phyloP scores from a whole-genome alignment of 1,140 invertebrate genomes.

The Pristionchus pacificus region DNA sequence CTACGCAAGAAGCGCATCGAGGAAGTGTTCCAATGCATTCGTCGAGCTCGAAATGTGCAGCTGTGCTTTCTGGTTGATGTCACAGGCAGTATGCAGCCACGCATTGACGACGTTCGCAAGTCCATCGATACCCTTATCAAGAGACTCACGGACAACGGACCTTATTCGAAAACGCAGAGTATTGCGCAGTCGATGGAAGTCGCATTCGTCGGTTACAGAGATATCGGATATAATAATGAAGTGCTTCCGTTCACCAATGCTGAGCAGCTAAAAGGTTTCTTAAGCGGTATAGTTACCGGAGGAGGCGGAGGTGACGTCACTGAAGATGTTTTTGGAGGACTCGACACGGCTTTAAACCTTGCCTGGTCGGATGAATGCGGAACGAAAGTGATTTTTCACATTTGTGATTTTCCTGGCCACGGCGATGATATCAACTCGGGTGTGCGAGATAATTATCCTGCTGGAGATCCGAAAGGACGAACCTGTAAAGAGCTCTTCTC shows the following conservation, averaged over 20 bases:
- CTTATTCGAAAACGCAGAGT: neutral
- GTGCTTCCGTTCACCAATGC: neutral
- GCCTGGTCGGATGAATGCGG: slow-evolving; percentile 10
- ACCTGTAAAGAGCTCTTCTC: slow-evolving; percentile 15
- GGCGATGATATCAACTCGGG: neutral
- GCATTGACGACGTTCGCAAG: slow-evolving; percentile 3
- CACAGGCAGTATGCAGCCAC: slow-evolving; percentile 15
- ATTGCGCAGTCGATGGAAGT: neutral
- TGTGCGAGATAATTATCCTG: slow-evolving; percentile 6
- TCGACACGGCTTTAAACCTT: slow-evolving; percentile 11
- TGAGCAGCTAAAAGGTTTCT: neutral
- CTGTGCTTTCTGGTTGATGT: slow-evolving; percentile 17
- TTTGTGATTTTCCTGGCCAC: slow-evolving; percentile 18
- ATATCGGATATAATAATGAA: slow-evolving; percentile 4
- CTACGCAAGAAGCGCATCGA: slow-evolving; percentile 2
- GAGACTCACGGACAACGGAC: neutral
- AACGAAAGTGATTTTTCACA: slow-evolving; percentile 24
- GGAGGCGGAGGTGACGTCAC: slow-evolving; percentile 6
- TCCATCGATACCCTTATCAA: slow-evolving; percentile 6
- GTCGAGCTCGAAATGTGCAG: neutral
- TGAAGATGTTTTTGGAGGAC: slow-evolving; percentile 23
- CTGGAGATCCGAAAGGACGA: slow-evolving; percentile 14
- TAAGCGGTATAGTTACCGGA: neutral
- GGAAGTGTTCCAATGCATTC: slow-evolving; percentile 5
- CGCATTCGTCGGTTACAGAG: slow-evolving; percentile 11